phyloP scores from a whole-genome alignment of 2,797 vertebrate genomes.

The Acrossocheilus fasciatus region DNA sequence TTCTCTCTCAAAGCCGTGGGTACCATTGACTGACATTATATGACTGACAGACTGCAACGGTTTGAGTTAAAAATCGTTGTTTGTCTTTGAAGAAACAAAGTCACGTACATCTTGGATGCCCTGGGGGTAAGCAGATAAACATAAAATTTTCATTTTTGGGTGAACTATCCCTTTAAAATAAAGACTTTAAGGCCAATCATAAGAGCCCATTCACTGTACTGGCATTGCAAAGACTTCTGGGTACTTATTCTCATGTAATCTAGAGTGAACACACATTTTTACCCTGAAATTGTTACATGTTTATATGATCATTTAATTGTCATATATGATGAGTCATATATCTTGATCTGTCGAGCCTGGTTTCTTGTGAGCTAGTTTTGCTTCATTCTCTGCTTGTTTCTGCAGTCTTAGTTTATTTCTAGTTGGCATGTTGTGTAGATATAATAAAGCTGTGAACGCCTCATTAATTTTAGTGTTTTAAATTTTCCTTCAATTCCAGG shows the following conservation, averaged over 20 bases:
- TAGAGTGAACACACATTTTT: background rate
- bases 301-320: background rate
- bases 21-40: too few relatives aligned
- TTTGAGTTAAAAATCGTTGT: too few relatives aligned
- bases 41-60: too few relatives aligned
- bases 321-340: background rate
- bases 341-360: background rate
- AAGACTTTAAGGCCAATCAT: background rate
- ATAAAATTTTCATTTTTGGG: too few relatives aligned
- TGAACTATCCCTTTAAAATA: too few relatives aligned
- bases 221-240: background rate
- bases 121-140: too few relatives aligned
- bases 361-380: background rate
- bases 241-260: background rate
- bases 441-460: background rate
- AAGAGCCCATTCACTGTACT: background rate
- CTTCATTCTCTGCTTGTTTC: background rate
- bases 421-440: background rate
- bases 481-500: conserved; percentile 71
- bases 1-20: too few relatives aligned
- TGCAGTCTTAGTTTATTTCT: background rate
- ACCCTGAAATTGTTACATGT: background rate
- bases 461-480: background rate
- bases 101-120: too few relatives aligned
- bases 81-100: too few relatives aligned